Conservation (phyloP, 2,113 vertebrate genomes). For the Xerus inauris region DNA sequence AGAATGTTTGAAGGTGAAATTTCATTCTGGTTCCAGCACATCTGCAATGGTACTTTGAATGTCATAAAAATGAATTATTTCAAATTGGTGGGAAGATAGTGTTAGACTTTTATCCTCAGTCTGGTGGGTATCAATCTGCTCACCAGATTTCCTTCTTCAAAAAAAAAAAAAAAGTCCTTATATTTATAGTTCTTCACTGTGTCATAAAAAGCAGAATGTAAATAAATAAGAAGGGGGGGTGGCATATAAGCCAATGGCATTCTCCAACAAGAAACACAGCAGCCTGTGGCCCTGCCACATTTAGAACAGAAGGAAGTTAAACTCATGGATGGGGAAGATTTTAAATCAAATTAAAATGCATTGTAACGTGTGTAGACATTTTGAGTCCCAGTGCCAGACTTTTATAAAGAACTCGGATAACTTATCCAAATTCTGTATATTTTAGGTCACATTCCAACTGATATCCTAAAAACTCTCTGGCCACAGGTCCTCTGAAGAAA, state of each 20-base stretch:
- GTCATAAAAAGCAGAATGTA: constrained; percentile 48
- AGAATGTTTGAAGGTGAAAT: constrained; percentile 18
- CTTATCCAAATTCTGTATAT: background rate
- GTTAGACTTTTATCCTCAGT: constrained; percentile 53
- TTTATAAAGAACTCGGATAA: background rate
- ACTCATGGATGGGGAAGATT: background rate
- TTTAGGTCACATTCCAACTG: background rate
- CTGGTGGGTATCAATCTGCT: constrained; percentile 59
- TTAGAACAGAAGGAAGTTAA: background rate
- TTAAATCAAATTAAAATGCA: background rate
- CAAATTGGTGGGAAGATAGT: constrained; percentile 61
- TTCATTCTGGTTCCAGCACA: background rate
- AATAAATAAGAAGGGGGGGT: constrained; percentile 45
- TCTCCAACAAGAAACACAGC: background rate
- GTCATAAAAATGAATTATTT: constrained; percentile 61
- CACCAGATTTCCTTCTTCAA: constrained; percentile 67
- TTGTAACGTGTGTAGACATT: background rate
- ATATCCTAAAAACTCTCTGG: background rate
- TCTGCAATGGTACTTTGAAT: background rate
- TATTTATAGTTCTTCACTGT: constrained; percentile 66
- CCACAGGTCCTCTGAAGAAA: background rate
- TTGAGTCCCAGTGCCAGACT: background rate
- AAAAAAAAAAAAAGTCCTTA: constrained; percentile 48
- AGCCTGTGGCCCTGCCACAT: background rate
- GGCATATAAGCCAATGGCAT: background rate